Percentiles rank a stretch among this genome's conserved stretches.
phyloP scores from a whole-genome alignment of 2,888 invertebrate species.

The Microplitis manilae region DNA sequence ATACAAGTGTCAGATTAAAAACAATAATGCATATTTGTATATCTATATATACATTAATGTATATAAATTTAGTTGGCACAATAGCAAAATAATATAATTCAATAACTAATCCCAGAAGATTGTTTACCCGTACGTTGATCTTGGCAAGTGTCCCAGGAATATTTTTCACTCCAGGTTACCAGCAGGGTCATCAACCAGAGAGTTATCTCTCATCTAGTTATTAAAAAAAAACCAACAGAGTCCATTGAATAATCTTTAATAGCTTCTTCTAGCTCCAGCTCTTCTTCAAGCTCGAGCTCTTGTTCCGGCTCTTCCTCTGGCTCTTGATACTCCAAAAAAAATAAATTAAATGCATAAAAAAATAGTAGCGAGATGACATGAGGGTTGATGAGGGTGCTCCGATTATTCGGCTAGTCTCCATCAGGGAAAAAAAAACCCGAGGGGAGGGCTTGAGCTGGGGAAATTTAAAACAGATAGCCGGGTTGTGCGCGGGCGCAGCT shows the following conservation, averaged over 20 bases:
- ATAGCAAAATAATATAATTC: slow-evolving; percentile 24
- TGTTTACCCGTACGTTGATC: slow-evolving; percentile 23
- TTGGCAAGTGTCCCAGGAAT: slow-evolving; percentile 27
- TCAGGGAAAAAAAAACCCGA: not conserved
- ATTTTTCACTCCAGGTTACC: slow-evolving; percentile 15
- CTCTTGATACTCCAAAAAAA: not conserved
- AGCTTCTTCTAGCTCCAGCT: too few species aligned
- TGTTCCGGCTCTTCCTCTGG: not conserved
- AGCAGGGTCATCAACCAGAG: slow-evolving; percentile 18
- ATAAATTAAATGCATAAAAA: not conserved
- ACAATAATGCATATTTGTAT: not conserved
- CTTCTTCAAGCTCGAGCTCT: too few species aligned
- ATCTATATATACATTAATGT: too few species aligned
- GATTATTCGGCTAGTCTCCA: not conserved
- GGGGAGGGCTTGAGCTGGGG: not conserved
- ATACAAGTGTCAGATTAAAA: not conserved
- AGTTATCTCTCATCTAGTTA: not conserved
- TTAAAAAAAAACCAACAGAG: slow-evolving; percentile 3
- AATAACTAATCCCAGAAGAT: slow-evolving; percentile 30
- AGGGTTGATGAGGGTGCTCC: slow-evolving; percentile 1
- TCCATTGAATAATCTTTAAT: too few species aligned
- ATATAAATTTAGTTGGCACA: not conserved
- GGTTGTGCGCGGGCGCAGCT: not conserved
- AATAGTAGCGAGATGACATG: not conserved
- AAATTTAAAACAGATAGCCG: not conserved